Evolutionary conservation across 2,113 vertebrate genomes (phyloP), one percentile per base, ranked within the genome.

Genomic region (Dryoscopus gambensis): DNA sequence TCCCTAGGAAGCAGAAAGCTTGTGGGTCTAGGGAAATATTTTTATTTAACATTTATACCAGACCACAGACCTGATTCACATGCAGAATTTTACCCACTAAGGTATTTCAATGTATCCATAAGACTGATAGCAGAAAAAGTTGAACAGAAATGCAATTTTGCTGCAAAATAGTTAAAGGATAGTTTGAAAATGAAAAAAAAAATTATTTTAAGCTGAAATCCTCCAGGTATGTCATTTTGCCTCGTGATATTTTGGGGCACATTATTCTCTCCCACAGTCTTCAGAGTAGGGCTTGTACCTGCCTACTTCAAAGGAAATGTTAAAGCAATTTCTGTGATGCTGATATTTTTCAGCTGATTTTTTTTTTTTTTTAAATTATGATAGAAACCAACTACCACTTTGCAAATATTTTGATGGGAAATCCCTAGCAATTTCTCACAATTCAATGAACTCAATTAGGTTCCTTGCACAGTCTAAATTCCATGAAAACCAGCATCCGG

Each of bases 361-460:
- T 77, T n/a, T n/a, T 19, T 9, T 6, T 33, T 10, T 64, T 19
- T 39, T 39, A 23, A 55, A 24, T 90, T 78, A 92, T 89, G 18
- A 81, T 52, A 87, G 74, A 89, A 89, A 79, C 19, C 4, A 82
- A 60, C 56, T n/a, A 53, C 28, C 57, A 37, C 44, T 78, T 86
- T 40, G 77, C 60, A 93, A 95, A 93, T 84, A 74, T 87, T 95
- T 87, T 87, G 84, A 87, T 79, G 62, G 64, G 40, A 95, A 87
- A 75, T 60, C 31, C 46, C 40, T 28, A 49, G n/a, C 55, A 84
- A 40, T 74, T 83, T 77, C 69, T 56, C 47, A 84, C 68, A 70
- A 81, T 68, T 70, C 60, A 60, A 11, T 86, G 62, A 91, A 56
- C 49, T 81, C 49, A 37, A 8, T 46, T 81, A 49, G 39, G 47